These are phyloP conservation scores for Cheirogaleus medius DNA, from an alignment of 2,113 vertebrate species.

Conservation along the genomic window DNA sequence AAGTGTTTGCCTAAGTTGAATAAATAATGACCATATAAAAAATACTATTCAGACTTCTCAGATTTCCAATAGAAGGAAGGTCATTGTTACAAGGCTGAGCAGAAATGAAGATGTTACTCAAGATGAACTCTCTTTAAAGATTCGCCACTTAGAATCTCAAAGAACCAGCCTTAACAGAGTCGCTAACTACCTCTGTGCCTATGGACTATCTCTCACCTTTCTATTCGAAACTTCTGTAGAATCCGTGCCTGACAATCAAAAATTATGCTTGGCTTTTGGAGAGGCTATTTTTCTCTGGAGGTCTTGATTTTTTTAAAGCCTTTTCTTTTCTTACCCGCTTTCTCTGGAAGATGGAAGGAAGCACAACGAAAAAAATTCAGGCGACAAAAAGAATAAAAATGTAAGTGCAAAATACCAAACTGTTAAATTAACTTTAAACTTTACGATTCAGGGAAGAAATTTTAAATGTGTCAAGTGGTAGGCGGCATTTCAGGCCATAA, in stretches of 20 bases:
- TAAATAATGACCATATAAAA: constrained; percentile 33
- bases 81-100: background rate
- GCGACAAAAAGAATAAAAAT: background rate
- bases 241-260: background rate
- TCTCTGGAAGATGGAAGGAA: background rate
- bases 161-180: background rate
- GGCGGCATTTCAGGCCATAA: constrained; percentile 58
- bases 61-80: background rate
- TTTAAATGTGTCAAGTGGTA: constrained; percentile 51
- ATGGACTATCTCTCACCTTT: background rate
- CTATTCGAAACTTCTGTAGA: background rate
- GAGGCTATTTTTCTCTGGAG: background rate
- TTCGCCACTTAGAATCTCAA: background rate
- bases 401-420: background rate
- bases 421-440: constrained; percentile 53
- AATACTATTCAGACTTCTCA: background rate
- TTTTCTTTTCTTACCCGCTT: background rate
- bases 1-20: constrained; percentile 29
- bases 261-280: background rate
- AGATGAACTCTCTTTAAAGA: background rate
- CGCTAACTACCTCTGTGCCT: no score
- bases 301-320: background rate
- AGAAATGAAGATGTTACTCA: background rate
- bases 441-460: constrained; percentile 46
- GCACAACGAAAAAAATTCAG: background rate